Base-by-base conservation (phyloP, 2,113 vertebrate species). In the Poicephalus meyeri region DNA sequence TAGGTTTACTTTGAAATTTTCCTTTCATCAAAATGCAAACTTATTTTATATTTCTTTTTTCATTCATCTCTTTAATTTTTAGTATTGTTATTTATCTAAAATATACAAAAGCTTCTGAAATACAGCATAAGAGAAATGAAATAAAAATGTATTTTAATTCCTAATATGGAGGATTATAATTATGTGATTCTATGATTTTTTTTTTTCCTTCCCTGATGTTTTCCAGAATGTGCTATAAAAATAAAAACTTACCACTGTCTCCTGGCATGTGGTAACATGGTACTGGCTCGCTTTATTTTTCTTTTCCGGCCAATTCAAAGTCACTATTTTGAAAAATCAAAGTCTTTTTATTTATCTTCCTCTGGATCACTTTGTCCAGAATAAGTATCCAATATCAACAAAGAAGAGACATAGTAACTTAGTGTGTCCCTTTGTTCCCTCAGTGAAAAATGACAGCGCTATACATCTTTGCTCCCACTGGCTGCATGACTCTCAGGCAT, bases 221-320 rank as follows among this genome's bases (percentile, higher is more conserved):
- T 97, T 97, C 86, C 95, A 94, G 93, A 97, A 97, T 92, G 96
- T 91, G 79, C 95, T 96, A 85, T 96, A 92, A 96, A 97, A 97
- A 97, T 80, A 97, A 90, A 94, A 97, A 41, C 88, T 97, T 83
- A 97, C 96, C 96, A 95, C 96, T 95, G 88, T 97, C 94, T 97
- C 94, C 93, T 97, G 96, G 95, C 96, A 88, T 94, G 93, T 81
- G 91, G 91, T 95, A 92, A 71, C 85, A 89, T 86, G 95, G 94
- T 88, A 89, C 95, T 96, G 95, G 84, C 88, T 93, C 85, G 1
- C 96, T 97, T 96, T 96, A 92, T 94, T 97, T 96, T 96, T 92
- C 90, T 96, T 96, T 93, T 95, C 93, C 4, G 23, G 94, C 86
- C 94, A 92, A 93, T 76, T 96, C 93, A 96, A 97, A 95, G 89